Base-by-base conservation (phyloP, 2,113 vertebrate species). In the Hemicordylus capensis region DNA sequence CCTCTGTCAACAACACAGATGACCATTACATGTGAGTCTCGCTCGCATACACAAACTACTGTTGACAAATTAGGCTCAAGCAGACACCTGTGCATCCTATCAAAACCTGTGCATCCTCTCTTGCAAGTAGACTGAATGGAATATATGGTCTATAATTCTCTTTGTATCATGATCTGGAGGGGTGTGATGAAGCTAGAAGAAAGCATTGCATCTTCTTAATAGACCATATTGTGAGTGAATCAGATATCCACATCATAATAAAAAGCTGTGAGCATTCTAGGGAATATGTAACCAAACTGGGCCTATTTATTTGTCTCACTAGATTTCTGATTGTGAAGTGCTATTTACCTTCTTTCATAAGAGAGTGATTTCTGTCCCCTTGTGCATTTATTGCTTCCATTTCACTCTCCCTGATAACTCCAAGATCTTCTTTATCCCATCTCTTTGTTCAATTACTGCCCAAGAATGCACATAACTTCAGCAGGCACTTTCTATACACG, bases 401-500 rank as follows among this genome's bases (percentile, higher is more conserved):
- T 31, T 39, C 46, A 67, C 7, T 20, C 67, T 81, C 7, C 0
- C n/a, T 3, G 14, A 74, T 15, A 78, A 70, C 48, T 34, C 14
- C 0, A 56, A 72, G 74, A 63, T 81, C 61, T 24, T 12, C 48
- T 86, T 77, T 64, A 39, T 22, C 69, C 77, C 1, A 31, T 31
- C 8, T 0, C 56, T 88, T 87, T 39, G 3, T 76, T 89, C 85
- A 87, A n/a, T 66, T 4, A 3, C 4, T 19, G 19, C 39, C 39
- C 64, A 19, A 85, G 75, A 61, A 77, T 4, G 63, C 0, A 0
- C 7, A 31, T 24, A 74, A 51, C 76, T 88, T 84, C 46, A 0
- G 14, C 85, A 59, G 58, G 88, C 85, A 70, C 63, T 5, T 84
- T 64, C 88, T 56, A 19, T 58, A 63, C 74, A 4, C 83, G 83